Evolutionary conservation across 2,888 invertebrate species (phyloP).

Genomic region (Xestia sexstrigata): DNA sequence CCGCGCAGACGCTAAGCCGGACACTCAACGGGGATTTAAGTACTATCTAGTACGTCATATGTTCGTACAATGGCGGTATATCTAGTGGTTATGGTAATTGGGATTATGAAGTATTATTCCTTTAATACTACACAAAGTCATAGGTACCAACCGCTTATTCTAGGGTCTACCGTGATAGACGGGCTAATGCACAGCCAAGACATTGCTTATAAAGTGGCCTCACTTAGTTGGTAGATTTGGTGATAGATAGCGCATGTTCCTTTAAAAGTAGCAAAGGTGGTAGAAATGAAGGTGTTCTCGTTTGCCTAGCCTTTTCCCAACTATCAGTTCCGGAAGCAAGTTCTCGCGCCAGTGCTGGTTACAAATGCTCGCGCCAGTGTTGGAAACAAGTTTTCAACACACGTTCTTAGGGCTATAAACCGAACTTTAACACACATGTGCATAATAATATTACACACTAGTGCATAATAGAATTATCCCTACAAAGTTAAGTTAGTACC

Average conservation of each 20-base stretch:
- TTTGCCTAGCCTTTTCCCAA: no score
- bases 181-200: not conserved
- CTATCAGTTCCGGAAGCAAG: no score
- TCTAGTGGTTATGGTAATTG: constrained; percentile 30
- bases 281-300: not conserved
- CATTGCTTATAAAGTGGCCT: not conserved
- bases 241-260: not conserved
- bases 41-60: constrained; percentile 61
- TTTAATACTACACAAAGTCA: not conserved
- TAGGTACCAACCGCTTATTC: not conserved
- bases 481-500: no score
- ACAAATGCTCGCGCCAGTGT: no score
- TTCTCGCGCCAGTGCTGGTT: no score
- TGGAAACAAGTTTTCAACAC: no score
- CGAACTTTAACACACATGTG: no score
- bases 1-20: constrained; percentile 72
- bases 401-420: no score
- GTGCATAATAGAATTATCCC: no score
- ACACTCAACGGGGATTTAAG: constrained; percentile 72
- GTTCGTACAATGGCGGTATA: constrained; percentile 44
- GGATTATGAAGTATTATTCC: constrained; percentile 9
- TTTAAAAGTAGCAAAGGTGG: not conserved
- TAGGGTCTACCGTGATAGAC: not conserved
- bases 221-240: not conserved
- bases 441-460: no score